Base-by-base conservation (phyloP, 2,888 invertebrate genomes). In the Neoascia interrupta region DNA sequence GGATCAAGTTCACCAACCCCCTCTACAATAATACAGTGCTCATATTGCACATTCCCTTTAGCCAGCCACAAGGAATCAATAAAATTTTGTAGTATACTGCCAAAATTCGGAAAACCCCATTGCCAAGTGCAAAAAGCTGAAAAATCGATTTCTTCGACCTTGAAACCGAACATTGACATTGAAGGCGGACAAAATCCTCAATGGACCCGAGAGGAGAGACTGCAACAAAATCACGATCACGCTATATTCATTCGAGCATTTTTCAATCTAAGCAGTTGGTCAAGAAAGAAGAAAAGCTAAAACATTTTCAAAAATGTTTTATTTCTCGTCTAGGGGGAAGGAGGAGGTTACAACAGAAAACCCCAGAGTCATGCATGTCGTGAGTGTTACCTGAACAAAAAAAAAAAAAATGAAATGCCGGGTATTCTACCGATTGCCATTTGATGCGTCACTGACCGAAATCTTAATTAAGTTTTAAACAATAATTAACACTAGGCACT, bases 101-200 rank as follows among this genome's bases (percentile, higher is more conserved):
- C 60, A 53, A 74, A 47, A 21, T 11, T 3, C 10, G 5, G n/a
- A n/a, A n/a, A n/a, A n/a, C n/a, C n/a, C n/a, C n/a, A n/a, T n/a
- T n/a, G n/a, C 11, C 11, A 15, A 16, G 2, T 39, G 11, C 6
- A 2, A 13, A 43, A 23, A 0, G n/a, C 45, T 37, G 18, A 18
- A 31, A 63, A 64, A 76, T 72, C 64, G 47, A 76, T 72, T 36
- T 21, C 0, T 19, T 13, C 28, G 53, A 60, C 72, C 72, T 72
- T 72, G 64, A 64, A 49, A 16, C 3, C 45, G 56, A 54, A 23
- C 72, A 47, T 36, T 72, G 53, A 72, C 70, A 64, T 76, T 60
- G 53, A 41, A 10, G 28, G 4, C 15, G n/a, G 37, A n/a, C n/a
- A n/a, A n/a, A n/a, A n/a, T n/a, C n/a, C n/a, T n/a, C n/a, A n/a